These are phyloP conservation scores for Adela reaumurella DNA, from an alignment of 2,888 invertebrate genomes.

Conservation along the genomic window DNA sequence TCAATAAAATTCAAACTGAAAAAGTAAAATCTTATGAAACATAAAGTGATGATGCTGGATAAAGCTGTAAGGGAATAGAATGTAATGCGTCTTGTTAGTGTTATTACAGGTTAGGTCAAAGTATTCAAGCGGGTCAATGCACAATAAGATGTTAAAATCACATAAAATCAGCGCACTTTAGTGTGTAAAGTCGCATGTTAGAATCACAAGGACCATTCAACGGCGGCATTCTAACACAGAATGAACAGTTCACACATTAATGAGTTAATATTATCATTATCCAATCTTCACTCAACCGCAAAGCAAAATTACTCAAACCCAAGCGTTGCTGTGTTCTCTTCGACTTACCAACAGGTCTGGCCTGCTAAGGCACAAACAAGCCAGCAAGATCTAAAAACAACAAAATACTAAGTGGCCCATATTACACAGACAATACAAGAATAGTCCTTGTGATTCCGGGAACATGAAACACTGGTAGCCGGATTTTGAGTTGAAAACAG, in stretches of 20 bases:
- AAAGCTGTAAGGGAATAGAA: no score
- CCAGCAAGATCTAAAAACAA: constrained; percentile 61
- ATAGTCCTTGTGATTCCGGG: constrained; percentile 1
- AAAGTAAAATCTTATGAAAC: no score
- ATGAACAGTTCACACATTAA: constrained; percentile 29
- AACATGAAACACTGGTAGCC: neutral
- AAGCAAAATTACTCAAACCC: neutral
- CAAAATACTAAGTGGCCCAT: neutral
- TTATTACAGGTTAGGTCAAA: neutral
- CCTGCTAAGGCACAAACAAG: constrained; percentile 72
- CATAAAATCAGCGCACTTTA: neutral
- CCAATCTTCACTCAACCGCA: neutral
- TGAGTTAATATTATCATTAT: constrained; percentile 6
- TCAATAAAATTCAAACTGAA: no score
- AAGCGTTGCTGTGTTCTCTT: constrained; percentile 18
- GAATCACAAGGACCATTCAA: constrained; percentile 57
- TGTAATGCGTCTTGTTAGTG: no score
- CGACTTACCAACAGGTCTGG: constrained; percentile 71
- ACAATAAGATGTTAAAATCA: neutral
- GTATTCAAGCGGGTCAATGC: neutral
- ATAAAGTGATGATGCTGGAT: no score
- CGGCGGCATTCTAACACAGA: constrained; percentile 10
- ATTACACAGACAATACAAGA: neutral
- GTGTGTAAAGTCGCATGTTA: constrained; percentile 24
- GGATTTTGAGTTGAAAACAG: no score